Evolutionary conservation across 2,797 vertebrate species (phyloP).

Genomic region (Oryzias sinensis): DNA sequence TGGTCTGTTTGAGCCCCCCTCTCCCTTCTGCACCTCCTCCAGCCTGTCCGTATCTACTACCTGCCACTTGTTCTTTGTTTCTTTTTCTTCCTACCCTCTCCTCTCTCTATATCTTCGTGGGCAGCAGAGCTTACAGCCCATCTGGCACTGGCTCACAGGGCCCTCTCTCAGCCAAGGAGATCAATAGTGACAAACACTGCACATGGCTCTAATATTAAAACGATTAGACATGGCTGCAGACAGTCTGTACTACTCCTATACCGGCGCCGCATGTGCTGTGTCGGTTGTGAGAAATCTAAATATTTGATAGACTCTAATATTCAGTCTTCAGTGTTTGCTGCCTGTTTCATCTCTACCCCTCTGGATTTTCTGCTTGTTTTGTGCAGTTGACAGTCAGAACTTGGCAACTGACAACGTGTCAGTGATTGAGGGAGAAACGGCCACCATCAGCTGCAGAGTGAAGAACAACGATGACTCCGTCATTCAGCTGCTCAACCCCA

Average conservation of each 20-base stretch:
- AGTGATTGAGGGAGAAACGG: slow-evolving; percentile 94
- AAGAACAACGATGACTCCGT: slow-evolving; percentile 97
- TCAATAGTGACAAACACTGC: slow-evolving; percentile 78
- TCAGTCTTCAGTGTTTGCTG: slow-evolving; percentile 10
- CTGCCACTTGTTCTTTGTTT: slow-evolving; percentile 64
- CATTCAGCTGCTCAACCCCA: slow-evolving; percentile 98
- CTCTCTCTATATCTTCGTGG: slow-evolving; percentile 65
- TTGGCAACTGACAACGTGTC: slow-evolving; percentile 91
- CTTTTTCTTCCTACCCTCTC: slow-evolving; percentile 50
- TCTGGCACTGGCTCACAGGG: slow-evolving; percentile 74
- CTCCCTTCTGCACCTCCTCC: slow-evolving; percentile 36
- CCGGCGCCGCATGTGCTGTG: slow-evolving; percentile 41
- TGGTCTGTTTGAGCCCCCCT: slow-evolving; percentile 32
- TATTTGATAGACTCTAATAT: slow-evolving; percentile 46
- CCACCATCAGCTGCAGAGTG: slow-evolving; percentile 96
- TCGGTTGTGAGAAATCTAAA: slow-evolving; percentile 35
- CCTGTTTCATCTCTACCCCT: slow-evolving; percentile 19
- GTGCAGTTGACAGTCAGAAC: slow-evolving; percentile 88
- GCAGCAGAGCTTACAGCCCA: slow-evolving; percentile 74
- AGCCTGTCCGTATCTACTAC: slow-evolving; percentile 41
- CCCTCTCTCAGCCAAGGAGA: slow-evolving; percentile 71
- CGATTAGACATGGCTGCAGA: slow-evolving; percentile 71
- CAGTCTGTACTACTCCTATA: slow-evolving; percentile 50
- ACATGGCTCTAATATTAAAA: slow-evolving; percentile 74
- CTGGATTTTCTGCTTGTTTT: slow-evolving; percentile 21